Percentiles rank a stretch among this genome's conserved stretches.
phyloP scores from a whole-genome alignment of 2,888 invertebrate species.

The Meandrusa payeni region DNA sequence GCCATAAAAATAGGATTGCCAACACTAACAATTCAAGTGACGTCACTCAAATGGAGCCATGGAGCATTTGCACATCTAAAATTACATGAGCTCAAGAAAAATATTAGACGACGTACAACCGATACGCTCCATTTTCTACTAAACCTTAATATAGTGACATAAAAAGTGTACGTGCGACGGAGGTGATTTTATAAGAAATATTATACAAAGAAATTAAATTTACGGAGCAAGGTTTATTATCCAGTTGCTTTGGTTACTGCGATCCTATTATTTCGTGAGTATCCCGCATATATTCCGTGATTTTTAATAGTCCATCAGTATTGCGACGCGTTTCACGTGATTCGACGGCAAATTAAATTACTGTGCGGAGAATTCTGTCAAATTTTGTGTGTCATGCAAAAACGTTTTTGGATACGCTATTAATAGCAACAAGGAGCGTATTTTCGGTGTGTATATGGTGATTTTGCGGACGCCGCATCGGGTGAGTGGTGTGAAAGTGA shows the following conservation, averaged over 20 bases:
- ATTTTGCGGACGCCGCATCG: constrained; percentile 61
- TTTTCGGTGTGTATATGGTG: constrained; percentile 71
- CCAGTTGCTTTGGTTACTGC: constrained; percentile 59
- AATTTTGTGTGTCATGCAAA: constrained; percentile 54
- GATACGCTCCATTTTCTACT: constrained; percentile 50
- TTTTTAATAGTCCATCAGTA: constrained; percentile 51
- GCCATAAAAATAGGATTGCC: constrained; percentile 78
- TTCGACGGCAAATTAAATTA: constrained; percentile 47
- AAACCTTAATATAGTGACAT: constrained; percentile 51
- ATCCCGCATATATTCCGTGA: constrained; percentile 48
- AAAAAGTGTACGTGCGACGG: constrained; percentile 38
- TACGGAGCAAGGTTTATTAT: constrained; percentile 26
- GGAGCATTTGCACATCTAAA: constrained; percentile 53
- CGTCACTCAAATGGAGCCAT: constrained; percentile 71
- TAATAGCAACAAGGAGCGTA: constrained; percentile 66
- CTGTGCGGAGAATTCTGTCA: constrained; percentile 35
- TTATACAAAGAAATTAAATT: constrained; percentile 10
- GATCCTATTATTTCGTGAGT: constrained; percentile 64
- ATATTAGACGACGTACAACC: constrained; percentile 55
- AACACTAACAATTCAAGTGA: constrained; percentile 78
- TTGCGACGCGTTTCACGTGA: constrained; percentile 47
- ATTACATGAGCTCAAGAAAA: constrained; percentile 70
- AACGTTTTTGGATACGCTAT: constrained; percentile 55
- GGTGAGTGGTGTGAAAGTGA: constrained; percentile 68
- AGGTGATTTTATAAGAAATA: constrained; percentile 18